These are phyloP conservation scores for Ploceus nigricollis DNA, from an alignment of 2,113 vertebrate species.

Conservation along the genomic window DNA sequence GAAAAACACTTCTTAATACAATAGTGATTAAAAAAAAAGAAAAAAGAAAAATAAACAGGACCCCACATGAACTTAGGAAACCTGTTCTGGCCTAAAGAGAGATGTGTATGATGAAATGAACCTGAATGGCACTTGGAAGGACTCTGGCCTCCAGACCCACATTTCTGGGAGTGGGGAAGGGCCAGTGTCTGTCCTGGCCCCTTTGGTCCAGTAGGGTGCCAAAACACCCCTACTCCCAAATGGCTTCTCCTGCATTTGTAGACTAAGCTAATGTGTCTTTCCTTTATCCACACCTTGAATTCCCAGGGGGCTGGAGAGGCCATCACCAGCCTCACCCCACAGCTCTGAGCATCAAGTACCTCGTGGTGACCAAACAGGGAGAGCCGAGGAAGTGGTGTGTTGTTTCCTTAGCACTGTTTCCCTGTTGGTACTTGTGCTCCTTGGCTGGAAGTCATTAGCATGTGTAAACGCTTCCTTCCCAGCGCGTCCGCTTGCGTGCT, in stretches of 20 bases:
- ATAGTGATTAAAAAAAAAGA: background rate
- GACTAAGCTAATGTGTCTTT: fast-evolving
- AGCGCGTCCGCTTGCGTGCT: conserved; percentile 26
- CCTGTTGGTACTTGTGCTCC: conserved; percentile 10
- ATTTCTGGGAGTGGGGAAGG: background rate
- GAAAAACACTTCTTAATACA: conserved; percentile 58
- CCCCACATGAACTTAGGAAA: conserved; percentile 29
- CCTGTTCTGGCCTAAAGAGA: background rate
- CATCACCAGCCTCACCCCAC: background rate
- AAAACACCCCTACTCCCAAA: background rate
- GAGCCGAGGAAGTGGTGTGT: background rate
- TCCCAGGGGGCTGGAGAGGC: background rate
- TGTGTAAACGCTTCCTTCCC: conserved; percentile 58
- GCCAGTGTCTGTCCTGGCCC: fast-evolving
- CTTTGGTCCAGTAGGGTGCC: background rate
- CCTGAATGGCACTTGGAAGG: background rate
- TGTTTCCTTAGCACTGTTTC: background rate
- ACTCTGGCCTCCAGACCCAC: background rate
- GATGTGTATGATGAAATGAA: background rate
- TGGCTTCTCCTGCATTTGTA: background rate
- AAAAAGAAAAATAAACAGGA: conserved; percentile 38
- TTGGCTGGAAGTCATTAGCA: conserved; percentile 43
- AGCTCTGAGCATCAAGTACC: background rate
- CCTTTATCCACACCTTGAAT: background rate
- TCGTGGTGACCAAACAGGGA: background rate